phyloP scores from a whole-genome alignment of 2,113 vertebrate species.

The Pyxicephalus adspersus region DNA sequence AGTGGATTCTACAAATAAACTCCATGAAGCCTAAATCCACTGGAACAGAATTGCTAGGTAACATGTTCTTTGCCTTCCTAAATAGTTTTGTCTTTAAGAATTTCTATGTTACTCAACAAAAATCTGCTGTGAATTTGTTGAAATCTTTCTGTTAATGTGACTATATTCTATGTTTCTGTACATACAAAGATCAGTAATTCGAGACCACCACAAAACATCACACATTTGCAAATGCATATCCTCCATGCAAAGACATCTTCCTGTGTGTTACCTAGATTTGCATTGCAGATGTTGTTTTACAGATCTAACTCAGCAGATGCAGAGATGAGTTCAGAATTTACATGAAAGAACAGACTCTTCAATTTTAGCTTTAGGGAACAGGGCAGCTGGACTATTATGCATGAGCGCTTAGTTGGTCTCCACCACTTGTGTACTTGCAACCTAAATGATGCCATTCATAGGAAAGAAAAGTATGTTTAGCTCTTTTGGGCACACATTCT shows the following conservation, averaged over 20 bases:
- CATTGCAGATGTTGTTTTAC: constrained; percentile 15
- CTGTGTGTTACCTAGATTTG: background rate
- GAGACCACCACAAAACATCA: background rate
- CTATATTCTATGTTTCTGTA: no score
- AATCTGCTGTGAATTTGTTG: no score
- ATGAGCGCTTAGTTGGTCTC: background rate
- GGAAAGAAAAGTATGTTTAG: background rate
- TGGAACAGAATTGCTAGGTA: no score
- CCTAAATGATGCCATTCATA: background rate
- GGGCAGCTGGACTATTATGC: constrained; percentile 8
- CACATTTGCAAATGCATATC: background rate
- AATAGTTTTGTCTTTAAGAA: no score
- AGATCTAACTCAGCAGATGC: background rate
- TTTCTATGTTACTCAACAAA: no score
- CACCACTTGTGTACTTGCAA: background rate
- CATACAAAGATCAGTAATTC: no score
- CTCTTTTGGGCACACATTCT: no score
- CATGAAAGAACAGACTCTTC: background rate
- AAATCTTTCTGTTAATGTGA: no score
- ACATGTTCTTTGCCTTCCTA: no score
- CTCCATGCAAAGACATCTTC: background rate
- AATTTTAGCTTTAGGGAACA: background rate
- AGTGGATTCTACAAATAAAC: no score
- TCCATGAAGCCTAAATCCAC: no score
- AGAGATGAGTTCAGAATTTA: background rate